Base-by-base conservation (phyloP, 2,888 invertebrate genomes). In the Selenia dentaria region DNA sequence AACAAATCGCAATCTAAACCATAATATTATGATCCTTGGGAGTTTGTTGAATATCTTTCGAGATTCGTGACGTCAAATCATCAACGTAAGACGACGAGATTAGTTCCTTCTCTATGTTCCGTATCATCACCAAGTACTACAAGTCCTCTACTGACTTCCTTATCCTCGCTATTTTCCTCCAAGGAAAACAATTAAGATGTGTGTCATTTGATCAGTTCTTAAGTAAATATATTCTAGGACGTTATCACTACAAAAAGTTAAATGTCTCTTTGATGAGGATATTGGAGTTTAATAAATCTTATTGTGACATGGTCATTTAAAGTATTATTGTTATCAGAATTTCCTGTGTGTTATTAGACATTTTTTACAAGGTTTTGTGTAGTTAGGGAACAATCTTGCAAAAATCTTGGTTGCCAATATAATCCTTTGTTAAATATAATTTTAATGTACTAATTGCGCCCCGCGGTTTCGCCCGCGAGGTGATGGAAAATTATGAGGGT, bases 141-240 rank as follows among this genome's bases (percentile, higher is more conserved):
- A n/a, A 11, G 20, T 26, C 31, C 31, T 36, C 18, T 18, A 13
- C 0, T 22, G 6, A 37, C 32, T 37, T 44, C 43, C 43, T 32
- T 11, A 26, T 33, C 24, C 36, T 26, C 9, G 20, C 20, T 9
- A 25, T 37, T 44, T 44, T 24, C 44, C 44, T 28, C 0, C 24
- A 33, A 33, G 37, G 33, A 44, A 38, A 44, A 38, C 10, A 26
- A 27, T 20, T 25, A 24, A 4, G 2, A 10, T 16, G 22, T 42
- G 14, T 34, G 29, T 35, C 14, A 12, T 34, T 22, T 14, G 11
- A 28, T 28, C 4, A 22, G 11, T 33, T 27, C 8, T 25, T 3
- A 25, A 25, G 1, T 4, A 3, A 25, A 2, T 1, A 10, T n/a
- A 4, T 16, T n/a, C 3, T 12, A 8, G 8, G n/a, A 33, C 24